A percentile compares a stretch with the other conserved stretches of the same genome.
Evolutionary conservation across 2,113 vertebrate genomes (phyloP).

Genomic region (Cavia porcellus): DNA sequence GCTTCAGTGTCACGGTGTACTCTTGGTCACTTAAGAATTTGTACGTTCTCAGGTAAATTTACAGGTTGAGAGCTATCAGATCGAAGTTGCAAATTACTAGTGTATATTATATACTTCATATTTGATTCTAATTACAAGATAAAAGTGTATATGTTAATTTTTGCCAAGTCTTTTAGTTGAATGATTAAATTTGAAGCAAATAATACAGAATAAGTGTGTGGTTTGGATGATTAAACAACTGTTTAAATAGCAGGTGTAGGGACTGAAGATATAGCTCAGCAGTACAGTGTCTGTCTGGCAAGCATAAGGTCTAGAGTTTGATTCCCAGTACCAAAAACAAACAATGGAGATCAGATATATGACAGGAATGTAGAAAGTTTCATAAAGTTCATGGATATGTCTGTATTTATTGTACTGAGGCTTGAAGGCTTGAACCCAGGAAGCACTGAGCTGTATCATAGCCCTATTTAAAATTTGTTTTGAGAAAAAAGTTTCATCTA

Average conservation of each 20-base stretch:
- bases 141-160: neutral
- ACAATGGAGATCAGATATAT: neutral
- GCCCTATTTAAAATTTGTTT: neutral
- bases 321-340: no score
- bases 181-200: neutral
- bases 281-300: no score
- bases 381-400: neutral
- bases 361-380: neutral
- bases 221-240: neutral
- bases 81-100: neutral
- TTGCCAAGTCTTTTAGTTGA: neutral
- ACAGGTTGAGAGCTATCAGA: neutral
- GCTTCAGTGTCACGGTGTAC: neutral
- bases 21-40: neutral
- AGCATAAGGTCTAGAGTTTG: no score
- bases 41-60: neutral
- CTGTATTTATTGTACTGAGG: neutral
- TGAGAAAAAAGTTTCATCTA: neutral
- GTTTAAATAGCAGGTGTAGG: neutral
- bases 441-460: neutral
- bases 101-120: neutral
- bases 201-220: neutral
- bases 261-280: no score
- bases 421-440: neutral
- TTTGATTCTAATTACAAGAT: slow-evolving; percentile 36